Evolutionary conservation across 2,888 invertebrate species (phyloP).

Genomic region (Erebia epiphron): DNA sequence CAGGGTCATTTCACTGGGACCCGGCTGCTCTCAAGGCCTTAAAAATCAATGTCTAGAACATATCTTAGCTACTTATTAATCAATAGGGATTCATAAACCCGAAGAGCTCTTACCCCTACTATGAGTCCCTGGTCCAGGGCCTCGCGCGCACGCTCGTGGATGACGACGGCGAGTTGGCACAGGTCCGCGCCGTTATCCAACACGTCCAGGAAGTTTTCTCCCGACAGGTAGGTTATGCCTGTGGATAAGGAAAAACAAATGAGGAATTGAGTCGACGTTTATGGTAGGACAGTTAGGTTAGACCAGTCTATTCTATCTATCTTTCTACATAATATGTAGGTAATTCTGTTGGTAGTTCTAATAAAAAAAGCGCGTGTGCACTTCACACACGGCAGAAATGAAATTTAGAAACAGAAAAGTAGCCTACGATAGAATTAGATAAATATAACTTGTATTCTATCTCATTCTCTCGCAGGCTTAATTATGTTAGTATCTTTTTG

Average conservation of each 20-base stretch:
- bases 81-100: no score
- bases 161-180: slow-evolving; percentile 90
- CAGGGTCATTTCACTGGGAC: not conserved
- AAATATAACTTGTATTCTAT: no score
- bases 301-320: no score
- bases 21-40: not conserved
- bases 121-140: slow-evolving; percentile 85
- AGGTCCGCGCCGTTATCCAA: slow-evolving; percentile 93
- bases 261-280: not conserved
- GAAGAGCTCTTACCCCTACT: slow-evolving; percentile 76
- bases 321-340: no score
- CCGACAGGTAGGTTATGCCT: slow-evolving; percentile 88
- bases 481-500: no score
- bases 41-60: not conserved
- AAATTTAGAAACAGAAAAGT: no score
- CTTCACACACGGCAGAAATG: no score
- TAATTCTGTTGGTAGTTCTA: no score
- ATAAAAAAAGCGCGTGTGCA: no score
- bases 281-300: not conserved
- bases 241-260: slow-evolving; percentile 36
- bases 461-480: no score
- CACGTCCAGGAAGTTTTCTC: slow-evolving; percentile 91
- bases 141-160: slow-evolving; percentile 88
- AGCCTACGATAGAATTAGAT: no score
- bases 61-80: not conserved